Evolutionary conservation across 1,140 invertebrate genomes (phyloP), one percentile per base, ranked within the genome.

Genomic region (Whitmania pigra): DNA sequence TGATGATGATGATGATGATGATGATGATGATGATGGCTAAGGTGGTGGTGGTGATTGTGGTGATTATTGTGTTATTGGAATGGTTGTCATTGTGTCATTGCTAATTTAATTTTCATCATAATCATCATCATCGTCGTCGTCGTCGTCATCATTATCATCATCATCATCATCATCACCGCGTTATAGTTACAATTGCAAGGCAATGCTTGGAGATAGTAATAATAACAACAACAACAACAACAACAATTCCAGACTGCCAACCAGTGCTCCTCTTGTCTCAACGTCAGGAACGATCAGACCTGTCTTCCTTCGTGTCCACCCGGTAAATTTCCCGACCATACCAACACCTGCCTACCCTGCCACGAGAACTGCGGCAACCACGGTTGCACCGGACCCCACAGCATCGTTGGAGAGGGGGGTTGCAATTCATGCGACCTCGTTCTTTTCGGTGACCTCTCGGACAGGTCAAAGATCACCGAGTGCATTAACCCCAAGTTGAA

Each of bases 271-370:
- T 84, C 84, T 49, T 98, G 95, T 80, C 90, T 88, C 76, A 85
- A 95, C 79, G 90, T 93, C 6, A 73, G 75, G 53, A 91, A 96
- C 81, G 91, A 92, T 0, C 90, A 90, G 4, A 91, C 88, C 77
- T 98, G 94, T 81, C 89, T 94, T 7, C 83, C 86, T 0, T 78
- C 87, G 75, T 97, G 95, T 80, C 92, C 93, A 0, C 84, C 86
- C 1, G 87, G 87, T 4, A 94, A 93, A 80, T 97, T 93, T 81
- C 74, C 78, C 11, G 87, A 88, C 72, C 75, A 82, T 18, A 76
- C 78, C 55, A 89, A 89, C 7, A 85, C 88, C 25, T 97, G 94
- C 78, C 84, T 85, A 74, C 83, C 85, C 2, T 97, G 94, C 78
- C 91, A 96, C 78, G 80, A 84, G 18, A 93, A 92, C 77, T 97